A percentile compares a stretch with the other conserved stretches of the same genome.
phyloP scores from a whole-genome alignment of 2,113 vertebrate genomes.

The Callithrix jacchus region DNA sequence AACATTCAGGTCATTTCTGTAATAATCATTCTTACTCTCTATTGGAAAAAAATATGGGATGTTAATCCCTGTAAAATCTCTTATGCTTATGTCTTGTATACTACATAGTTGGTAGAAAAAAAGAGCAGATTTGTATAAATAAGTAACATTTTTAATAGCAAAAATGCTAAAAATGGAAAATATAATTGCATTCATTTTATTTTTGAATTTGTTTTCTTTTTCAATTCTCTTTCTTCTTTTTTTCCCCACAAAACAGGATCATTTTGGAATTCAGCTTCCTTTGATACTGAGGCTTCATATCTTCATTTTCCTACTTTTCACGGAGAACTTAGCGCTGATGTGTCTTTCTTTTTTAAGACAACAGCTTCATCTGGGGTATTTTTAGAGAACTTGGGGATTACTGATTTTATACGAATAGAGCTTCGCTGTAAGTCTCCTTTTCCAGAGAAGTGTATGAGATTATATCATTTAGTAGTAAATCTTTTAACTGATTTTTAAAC shows the following conservation, averaged over 20 bases:
- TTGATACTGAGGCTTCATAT: constrained; percentile 94
- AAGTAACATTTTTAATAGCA: not conserved
- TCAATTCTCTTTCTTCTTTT: not conserved
- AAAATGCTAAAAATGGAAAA: not conserved
- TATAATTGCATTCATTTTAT: not conserved
- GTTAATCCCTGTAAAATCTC: not conserved
- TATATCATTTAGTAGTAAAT: not conserved
- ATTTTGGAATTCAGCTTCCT: constrained; percentile 97
- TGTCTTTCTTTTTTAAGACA: constrained; percentile 98
- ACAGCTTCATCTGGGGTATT: constrained; percentile 93
- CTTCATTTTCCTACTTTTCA: constrained; percentile 98
- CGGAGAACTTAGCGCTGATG: constrained; percentile 94
- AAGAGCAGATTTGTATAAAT: not conserved
- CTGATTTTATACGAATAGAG: constrained; percentile 96
- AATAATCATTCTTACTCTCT: not conserved
- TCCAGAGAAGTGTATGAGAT: not conserved
- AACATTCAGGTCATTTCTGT: not conserved
- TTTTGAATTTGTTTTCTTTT: not conserved
- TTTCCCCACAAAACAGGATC: constrained; percentile 83
- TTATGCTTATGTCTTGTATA: accelerated
- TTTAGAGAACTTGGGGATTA: constrained; percentile 97
- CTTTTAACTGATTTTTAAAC: not conserved
- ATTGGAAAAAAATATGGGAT: not conserved
- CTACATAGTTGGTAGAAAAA: not conserved
- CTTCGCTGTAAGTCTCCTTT: constrained; percentile 91